Percentiles rank a stretch among this genome's conserved stretches.
These are phyloP conservation scores for Aphidoletes aphidimyza DNA, from an alignment of 2,888 invertebrate species.

Conservation along the genomic window DNA sequence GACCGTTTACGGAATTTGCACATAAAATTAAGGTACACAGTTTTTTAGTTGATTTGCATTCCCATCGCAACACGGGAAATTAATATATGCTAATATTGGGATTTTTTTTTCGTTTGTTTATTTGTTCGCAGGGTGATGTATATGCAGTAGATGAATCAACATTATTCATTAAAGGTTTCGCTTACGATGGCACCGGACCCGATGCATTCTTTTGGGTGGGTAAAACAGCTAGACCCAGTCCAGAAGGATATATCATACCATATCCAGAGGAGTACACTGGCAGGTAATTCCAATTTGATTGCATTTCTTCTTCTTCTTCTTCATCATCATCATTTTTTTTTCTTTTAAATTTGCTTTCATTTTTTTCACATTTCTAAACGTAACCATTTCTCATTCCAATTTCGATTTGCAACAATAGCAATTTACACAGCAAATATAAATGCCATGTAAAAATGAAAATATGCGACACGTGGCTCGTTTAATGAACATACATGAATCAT, in stretches of 20 bases:
- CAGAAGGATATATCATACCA: conserved; percentile 85
- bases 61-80: no score
- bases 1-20: conserved; percentile 77
- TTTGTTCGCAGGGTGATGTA: conserved; percentile 72
- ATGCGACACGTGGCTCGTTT: conserved; percentile 36
- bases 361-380: neutral
- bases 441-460: neutral
- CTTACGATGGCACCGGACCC: conserved; percentile 88
- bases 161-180: conserved; percentile 86
- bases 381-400: neutral
- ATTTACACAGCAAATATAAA: conserved; percentile 14
- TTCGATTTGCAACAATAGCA: conserved; percentile 4
- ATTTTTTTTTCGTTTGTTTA: neutral
- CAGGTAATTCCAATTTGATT: conserved; percentile 69
- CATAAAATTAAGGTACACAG: conserved; percentile 74
- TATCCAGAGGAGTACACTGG: conserved; percentile 86
- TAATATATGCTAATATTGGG: no score
- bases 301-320: neutral
- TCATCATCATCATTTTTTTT: no score
- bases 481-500: conserved; percentile 39
- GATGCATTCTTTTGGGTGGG: conserved; percentile 94
- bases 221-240: conserved; percentile 80
- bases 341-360: neutral
- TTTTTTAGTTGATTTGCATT: neutral
- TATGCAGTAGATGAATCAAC: conserved; percentile 91